Conservation (phyloP, 2,797 vertebrate species). For the Neomorphus geoffroyi region DNA sequence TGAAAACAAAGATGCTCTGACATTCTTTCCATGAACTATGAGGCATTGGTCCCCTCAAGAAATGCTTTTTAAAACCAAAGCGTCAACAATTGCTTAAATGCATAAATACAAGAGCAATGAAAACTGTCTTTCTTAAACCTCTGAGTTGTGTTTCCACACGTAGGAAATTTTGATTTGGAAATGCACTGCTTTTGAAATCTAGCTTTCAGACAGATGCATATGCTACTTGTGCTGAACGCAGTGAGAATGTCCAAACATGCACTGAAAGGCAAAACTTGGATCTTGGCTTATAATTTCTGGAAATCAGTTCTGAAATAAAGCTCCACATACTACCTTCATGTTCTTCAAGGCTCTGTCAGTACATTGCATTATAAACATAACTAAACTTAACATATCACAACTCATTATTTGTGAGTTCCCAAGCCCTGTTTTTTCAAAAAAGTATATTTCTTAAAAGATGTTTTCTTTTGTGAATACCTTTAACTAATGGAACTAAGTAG, state of each 20-base stretch:
- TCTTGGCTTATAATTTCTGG: neutral
- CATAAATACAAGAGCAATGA: neutral
- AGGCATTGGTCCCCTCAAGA: neutral
- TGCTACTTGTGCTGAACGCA: neutral
- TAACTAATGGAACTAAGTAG: neutral
- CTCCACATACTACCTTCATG: neutral
- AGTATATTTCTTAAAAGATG: neutral
- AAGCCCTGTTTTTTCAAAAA: neutral
- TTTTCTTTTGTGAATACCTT: neutral
- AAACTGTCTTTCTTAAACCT: neutral
- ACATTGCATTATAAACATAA: neutral
- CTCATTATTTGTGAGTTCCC: neutral
- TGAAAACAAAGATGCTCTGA: neutral
- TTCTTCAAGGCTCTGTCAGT: neutral
- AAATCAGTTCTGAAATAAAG: neutral
- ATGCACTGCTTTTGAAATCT: neutral
- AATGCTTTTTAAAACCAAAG: neutral
- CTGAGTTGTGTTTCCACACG: accelerated
- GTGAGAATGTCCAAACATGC: neutral
- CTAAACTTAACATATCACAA: neutral
- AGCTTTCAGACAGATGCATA: neutral
- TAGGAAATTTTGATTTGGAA: neutral
- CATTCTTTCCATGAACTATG: neutral
- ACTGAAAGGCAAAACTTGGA: neutral
- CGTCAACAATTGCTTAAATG: neutral